These are phyloP conservation scores for Epinotia demarniana DNA, from an alignment of 2,888 invertebrate genomes.

Conservation along the genomic window DNA sequence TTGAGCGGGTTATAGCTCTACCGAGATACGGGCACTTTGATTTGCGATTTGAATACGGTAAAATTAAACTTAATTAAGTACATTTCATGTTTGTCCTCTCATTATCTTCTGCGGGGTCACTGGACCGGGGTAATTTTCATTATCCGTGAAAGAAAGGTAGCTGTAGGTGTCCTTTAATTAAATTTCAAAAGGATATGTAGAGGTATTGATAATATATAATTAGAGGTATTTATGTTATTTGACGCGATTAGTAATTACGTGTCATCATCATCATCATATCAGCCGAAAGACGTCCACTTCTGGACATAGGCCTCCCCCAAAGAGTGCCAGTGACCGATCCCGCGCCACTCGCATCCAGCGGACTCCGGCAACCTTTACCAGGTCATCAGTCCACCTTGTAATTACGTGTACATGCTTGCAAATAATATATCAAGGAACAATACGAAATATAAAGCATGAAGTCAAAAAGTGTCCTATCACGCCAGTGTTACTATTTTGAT, in stretches of 20 bases:
- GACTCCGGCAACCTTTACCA: no score
- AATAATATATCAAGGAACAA: no score
- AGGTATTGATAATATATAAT: background rate
- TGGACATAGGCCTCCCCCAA: no score
- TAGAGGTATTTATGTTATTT: background rate
- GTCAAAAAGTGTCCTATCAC: background rate
- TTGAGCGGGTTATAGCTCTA: background rate
- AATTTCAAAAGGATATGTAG: slow-evolving; percentile 44
- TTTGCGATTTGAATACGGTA: slow-evolving; percentile 78
- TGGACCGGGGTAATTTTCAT: slow-evolving; percentile 38
- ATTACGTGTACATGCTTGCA: no score
- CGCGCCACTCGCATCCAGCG: no score
- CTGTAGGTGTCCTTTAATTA: slow-evolving; percentile 61
- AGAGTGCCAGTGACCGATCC: no score
- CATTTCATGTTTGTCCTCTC: slow-evolving; percentile 57
- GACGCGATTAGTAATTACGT: background rate
- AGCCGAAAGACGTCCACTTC: no score
- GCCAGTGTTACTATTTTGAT: background rate
- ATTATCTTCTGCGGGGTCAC: slow-evolving; percentile 48
- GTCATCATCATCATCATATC: no score
- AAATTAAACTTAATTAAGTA: slow-evolving; percentile 80
- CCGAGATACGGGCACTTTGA: slow-evolving; percentile 81
- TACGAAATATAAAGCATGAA: no score
- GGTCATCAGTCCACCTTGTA: no score
- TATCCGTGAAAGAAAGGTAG: slow-evolving; percentile 43